Evolutionary conservation across 2,888 invertebrate species (phyloP), one percentile per base, ranked within the genome.

Genomic region (Agriopis leucophaearia): DNA sequence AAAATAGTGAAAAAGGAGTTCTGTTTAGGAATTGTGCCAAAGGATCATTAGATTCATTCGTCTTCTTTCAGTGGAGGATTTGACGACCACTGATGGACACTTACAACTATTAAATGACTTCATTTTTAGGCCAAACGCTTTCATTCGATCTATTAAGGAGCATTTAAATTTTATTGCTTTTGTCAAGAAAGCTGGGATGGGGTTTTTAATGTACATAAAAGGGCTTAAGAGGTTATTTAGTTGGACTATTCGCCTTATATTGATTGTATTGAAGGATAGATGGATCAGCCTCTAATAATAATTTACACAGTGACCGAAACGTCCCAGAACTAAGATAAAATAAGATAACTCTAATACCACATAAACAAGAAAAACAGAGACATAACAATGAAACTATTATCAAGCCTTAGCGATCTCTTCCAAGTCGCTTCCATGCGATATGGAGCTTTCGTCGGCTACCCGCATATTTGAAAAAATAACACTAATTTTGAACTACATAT

Each of bases 31-130:
- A 73, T 69, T 59, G 70, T 70, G 72, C 66, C 66, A 68, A 42
- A 69, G 66, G 67, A 69, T 70, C 59, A 64, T 61, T 65, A 60
- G 40, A 40, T 45, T 59, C 69, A 68, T 81, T 71, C 66, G 73
- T 85, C 83, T 88, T 86, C 83, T 81, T 84, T 79, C 66, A 69
- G 81, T 79, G 58, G 52, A 57, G 71, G 52, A 60, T 72, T 83
- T 84, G 86, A 83, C 79, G 83, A 76, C 75, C 69, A 70, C 71
- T 84, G 86, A 88, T 82, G 76, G 83, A 78, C 80, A 78, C 81
- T 81, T 79, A 82, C 75, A 78, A 50, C 77, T 77, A 72, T 76
- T 56, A 75, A 81, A 79, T 77, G 74, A 69, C 66, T 77, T 77
- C 83, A 84, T 83, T 82, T 83, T 81, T 77, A 76, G 80, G 47